phyloP scores from a whole-genome alignment of 2,113 vertebrate genomes.

The Limnothrissa miodon region DNA sequence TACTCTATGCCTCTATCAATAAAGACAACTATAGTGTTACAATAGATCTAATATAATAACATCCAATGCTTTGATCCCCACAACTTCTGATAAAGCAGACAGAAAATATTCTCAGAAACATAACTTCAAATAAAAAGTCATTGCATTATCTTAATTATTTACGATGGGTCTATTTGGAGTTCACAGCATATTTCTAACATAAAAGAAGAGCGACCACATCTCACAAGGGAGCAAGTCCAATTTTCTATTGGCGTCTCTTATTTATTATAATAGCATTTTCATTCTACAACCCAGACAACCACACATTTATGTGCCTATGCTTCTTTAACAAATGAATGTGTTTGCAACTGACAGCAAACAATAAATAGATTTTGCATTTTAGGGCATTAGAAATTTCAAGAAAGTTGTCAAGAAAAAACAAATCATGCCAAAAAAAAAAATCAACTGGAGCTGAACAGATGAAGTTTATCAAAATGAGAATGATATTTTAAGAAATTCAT shows the following conservation, averaged over 20 bases:
- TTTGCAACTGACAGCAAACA: no score
- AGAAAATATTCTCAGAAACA: not conserved
- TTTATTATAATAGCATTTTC: not conserved
- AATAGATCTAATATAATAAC: no score
- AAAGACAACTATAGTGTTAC: no score
- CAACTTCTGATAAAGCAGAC: not conserved
- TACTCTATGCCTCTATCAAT: not conserved
- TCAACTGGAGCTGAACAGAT: no score
- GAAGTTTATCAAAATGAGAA: no score
- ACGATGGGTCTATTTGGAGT: not conserved
- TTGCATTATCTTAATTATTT: not conserved
- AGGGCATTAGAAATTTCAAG: no score
- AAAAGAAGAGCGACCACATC: not conserved
- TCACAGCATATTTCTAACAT: not conserved
- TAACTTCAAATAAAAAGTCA: not conserved
- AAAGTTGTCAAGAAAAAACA: no score
- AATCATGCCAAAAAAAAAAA: no score
- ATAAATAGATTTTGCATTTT: no score
- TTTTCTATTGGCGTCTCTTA: not conserved
- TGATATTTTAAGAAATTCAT: no score
- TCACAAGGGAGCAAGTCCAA: not conserved
- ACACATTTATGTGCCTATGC: no score
- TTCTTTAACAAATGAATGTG: no score
- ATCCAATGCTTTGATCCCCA: not conserved
- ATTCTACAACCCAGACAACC: not conserved